phyloP scores from a whole-genome alignment of 2,888 invertebrate species.

The Mantis religiosa region DNA sequence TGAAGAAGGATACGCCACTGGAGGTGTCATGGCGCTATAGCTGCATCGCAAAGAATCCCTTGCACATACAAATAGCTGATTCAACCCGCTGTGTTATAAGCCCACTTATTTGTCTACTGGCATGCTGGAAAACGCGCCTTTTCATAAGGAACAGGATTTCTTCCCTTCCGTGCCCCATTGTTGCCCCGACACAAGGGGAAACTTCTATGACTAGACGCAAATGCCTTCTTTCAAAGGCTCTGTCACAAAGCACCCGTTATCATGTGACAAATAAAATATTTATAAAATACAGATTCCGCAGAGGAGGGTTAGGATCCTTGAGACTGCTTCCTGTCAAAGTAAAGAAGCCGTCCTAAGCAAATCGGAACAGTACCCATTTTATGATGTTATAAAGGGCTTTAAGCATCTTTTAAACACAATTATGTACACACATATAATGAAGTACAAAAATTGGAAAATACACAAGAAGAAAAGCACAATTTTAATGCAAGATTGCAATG shows the following conservation, averaged over 20 bases:
- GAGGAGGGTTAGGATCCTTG: neutral
- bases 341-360: too few species aligned
- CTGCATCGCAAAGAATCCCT: neutral
- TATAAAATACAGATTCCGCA: neutral
- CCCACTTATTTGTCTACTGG: constrained; percentile 7
- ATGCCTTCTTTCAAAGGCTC: neutral
- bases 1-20: neutral
- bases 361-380: too few species aligned
- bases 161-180: neutral
- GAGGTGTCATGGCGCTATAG: neutral
- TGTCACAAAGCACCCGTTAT: neutral
- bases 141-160: neutral
- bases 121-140: constrained; percentile 2
- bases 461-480: too few species aligned
- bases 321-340: too few species aligned
- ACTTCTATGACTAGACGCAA: neutral
- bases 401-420: too few species aligned
- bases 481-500: too few species aligned
- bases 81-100: neutral
- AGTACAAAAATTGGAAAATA: too few species aligned
- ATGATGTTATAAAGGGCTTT: too few species aligned
- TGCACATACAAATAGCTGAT: constrained; percentile 8
- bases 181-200: neutral
- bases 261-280: neutral
- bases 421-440: too few species aligned